These are phyloP conservation scores for Hydropsyche betteni DNA, from an alignment of 2,888 invertebrate genomes.

Conservation along the genomic window DNA sequence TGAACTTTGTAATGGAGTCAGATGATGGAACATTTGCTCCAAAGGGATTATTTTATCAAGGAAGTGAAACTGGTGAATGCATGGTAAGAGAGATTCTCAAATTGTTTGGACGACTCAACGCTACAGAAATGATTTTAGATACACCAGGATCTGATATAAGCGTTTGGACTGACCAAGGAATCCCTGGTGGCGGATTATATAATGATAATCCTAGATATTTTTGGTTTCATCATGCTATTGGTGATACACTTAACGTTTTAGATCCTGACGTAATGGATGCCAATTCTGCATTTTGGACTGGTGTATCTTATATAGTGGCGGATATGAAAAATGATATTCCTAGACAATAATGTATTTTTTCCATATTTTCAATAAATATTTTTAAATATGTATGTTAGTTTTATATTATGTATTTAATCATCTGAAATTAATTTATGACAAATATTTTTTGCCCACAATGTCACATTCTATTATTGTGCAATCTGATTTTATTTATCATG, in stretches of 20 bases:
- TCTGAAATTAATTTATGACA: too few relatives aligned
- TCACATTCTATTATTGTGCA: too few relatives aligned
- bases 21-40: conserved; percentile 76
- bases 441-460: too few relatives aligned
- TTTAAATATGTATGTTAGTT: background rate
- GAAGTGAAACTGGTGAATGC: conserved; percentile 66
- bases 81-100: conserved; percentile 69
- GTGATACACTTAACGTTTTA: conserved; percentile 74
- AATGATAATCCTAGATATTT: conserved; percentile 70
- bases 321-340: conserved; percentile 70
- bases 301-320: conserved; percentile 72
- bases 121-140: conserved; percentile 62
- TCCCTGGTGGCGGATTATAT: conserved; percentile 71
- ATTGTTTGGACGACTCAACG: conserved; percentile 68
- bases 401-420: too few relatives aligned
- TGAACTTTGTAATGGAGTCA: conserved; percentile 76
- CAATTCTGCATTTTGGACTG: conserved; percentile 73
- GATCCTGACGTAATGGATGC: conserved; percentile 70
- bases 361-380: background rate
- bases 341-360: conserved; percentile 51
- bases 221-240: conserved; percentile 72
- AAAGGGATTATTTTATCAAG: conserved; percentile 69
- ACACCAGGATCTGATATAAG: conserved; percentile 71
- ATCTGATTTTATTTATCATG: too few relatives aligned
- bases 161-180: conserved; percentile 66